A percentile compares a stretch with the other conserved stretches of the same genome.
phyloP scores from a whole-genome alignment of 2,888 invertebrate species.

The Drosophila nr. fundita region DNA sequence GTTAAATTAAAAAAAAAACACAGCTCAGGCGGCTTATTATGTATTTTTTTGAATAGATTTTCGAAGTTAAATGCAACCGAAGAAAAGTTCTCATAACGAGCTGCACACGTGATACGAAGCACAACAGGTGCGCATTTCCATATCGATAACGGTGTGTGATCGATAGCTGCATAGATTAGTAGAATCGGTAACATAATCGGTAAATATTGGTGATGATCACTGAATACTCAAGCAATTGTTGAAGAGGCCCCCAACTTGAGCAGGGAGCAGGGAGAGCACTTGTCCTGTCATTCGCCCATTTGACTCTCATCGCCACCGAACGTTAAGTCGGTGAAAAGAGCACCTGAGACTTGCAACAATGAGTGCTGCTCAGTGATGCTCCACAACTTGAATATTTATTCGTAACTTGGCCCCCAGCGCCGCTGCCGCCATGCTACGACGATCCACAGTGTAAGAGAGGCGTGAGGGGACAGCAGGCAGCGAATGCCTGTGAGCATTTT shows the following conservation, averaged over 20 bases:
- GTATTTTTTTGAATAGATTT: slow-evolving; percentile 51
- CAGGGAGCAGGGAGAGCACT: slow-evolving; percentile 27
- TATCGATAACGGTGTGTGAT: slow-evolving; percentile 42
- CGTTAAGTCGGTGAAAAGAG: slow-evolving; percentile 27
- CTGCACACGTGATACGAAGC: slow-evolving; percentile 40
- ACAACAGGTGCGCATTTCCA: slow-evolving; percentile 68
- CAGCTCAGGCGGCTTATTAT: slow-evolving; percentile 53
- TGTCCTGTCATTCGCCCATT: slow-evolving; percentile 58
- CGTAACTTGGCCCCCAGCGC: slow-evolving; percentile 50
- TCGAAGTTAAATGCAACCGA: slow-evolving; percentile 44
- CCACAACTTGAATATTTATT: slow-evolving; percentile 47
- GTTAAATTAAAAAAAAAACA: slow-evolving; percentile 22
- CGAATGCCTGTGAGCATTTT: slow-evolving; percentile 70
- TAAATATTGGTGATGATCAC: slow-evolving; percentile 36
- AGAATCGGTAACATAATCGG: slow-evolving; percentile 51
- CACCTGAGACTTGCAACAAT: slow-evolving; percentile 71
- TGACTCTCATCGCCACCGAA: slow-evolving; percentile 61
- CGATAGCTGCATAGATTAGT: slow-evolving; percentile 32
- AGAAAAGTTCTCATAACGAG: slow-evolving; percentile 59
- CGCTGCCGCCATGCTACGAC: slow-evolving; percentile 44
- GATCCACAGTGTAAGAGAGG: slow-evolving; percentile 33
- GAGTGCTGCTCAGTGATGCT: slow-evolving; percentile 55
- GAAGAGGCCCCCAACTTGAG: slow-evolving; percentile 56
- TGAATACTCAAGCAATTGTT: slow-evolving; percentile 42
- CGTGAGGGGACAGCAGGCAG: background rate